Base-by-base conservation (phyloP, 2,888 invertebrate genomes). In the Drosophila ustulata region DNA sequence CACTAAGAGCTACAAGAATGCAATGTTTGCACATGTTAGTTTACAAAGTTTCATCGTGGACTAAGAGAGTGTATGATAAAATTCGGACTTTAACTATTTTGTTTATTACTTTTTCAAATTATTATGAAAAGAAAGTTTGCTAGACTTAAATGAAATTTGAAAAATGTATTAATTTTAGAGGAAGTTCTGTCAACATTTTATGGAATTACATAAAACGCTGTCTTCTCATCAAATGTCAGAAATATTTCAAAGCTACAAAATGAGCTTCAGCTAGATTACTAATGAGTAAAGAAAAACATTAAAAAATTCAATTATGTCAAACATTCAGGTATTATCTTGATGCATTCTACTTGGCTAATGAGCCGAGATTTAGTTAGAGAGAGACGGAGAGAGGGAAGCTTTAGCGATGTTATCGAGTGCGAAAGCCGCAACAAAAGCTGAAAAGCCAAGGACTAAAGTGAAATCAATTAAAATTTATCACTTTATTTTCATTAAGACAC, bases 401-500 rank as follows among this genome's bases (percentile, higher is more conserved):
- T 47, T 28, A 51, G 51, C 25, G 72, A 79, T 83, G 55, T 63
- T 66, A 88, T 86, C 82, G 49, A 26, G 11, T n/a, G 47, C 41
- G 28, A 63, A 32, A 32, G 37, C 56, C 37, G 11, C 37, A 23
- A 49, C 63, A 61, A 7, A n/a, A 13, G 50, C 64, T 51, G 57
- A 87, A 59, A 61, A 68, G 69, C 50, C 63, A 63, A 37, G 47
- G 62, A 51, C 66, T 53, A 55, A 83, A 87, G 63, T 53, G 82
- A 85, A 85, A 86, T 86, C 85, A 86, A 86, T 86, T 86, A 86
- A 89, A 86, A 86, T 86, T 88, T 89, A 86, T 86, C 88, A 71
- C 74, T 85, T 77, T 71, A 67, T 71, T 78, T 82, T 80, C 89
- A 89, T 82, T 88, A 82, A 68, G 80, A 68, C 57, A 64, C 43